Evolutionary conservation across 2,888 invertebrate genomes (phyloP), one percentile per base, ranked within the genome.

Genomic region (Heliothis peltigera): DNA sequence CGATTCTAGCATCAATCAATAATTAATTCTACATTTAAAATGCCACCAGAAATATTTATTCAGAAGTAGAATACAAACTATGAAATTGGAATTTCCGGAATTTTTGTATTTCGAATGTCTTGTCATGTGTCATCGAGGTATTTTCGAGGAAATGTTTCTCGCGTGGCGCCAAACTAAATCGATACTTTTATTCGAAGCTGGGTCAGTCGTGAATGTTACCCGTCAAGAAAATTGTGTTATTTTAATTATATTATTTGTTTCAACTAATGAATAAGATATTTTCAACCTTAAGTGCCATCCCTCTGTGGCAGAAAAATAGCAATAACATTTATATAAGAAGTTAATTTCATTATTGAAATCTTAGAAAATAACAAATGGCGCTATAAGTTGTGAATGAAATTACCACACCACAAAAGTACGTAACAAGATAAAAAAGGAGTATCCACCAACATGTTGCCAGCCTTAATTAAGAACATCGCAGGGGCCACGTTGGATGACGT

Each of bases 41-140:
- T 22, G 2, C 3, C 25, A 25, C 25, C 3, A 25, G 1, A 32
- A 32, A 3, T 12, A 32, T 32, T 32, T 12, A 32, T 61, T 25
- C 65, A 22, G 67, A 25, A 51, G 42, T 44, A 32, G 32, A 69
- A 65, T 59, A 49, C 61, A 48, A 70, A 67, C 22, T 51, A 58
- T 57, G 61, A 61, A 73, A 80, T 59, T 71, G 67, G 77, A 57
- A 81, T 82, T 83, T 80, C 80, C 81, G 87, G 87, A 82, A 85
- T 82, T 83, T 80, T 81, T 76, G 64, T 62, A 77, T 81, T 82
- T 78, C 67, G 79, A 79, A 83, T 43, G 56, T 48, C 56, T 56
- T 73, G 70, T 74, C 82, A 80, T 79, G 71, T 83, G 80, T 79
- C 80, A 82, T 62, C 57, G 79, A 75, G 82, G 77, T 77, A 77